Base-by-base conservation (phyloP, 2,797 vertebrate species). In the Lutjanus campechanus region DNA sequence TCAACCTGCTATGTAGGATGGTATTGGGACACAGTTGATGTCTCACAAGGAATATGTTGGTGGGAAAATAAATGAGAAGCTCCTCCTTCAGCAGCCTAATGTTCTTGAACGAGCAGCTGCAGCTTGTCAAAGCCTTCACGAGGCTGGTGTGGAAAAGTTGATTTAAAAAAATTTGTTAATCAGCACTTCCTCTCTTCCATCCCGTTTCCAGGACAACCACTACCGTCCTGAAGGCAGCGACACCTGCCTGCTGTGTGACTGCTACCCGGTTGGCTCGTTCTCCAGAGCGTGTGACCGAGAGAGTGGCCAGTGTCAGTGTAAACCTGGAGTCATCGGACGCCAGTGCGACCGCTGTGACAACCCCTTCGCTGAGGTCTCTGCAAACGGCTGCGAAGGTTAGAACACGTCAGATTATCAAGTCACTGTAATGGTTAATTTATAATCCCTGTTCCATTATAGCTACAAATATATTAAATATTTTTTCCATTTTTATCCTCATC, bases 271-370 rank as follows among this genome's bases (percentile, higher is more conserved):
- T 0, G 98, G 98, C 73, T 97, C 98, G 0, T 93, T 99, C 89
- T 97, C 97, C 0, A 95, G 98, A 19, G 95, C 96, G 8, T 99
- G 98, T 3, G 96, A 98, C 67, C 82, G 89, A 40, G 93, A 94
- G 79, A 97, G 94, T 0, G 98, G 98, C 49, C 97, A 97, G 92
- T 99, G 98, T 36, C 97, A 95, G 58, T 99, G 98, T 88, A 99
- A 98, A 82, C 93, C 98, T 0, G 98, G 98, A 0, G 98, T 99
- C 85, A 99, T 99, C 7, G 98, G 98, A 3, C 97, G 94, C 13
- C 97, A 97, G 91, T 99, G 98, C 47, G 97, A 99, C 90, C 96
- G 84, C 86, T 99, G 98, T 11, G 98, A 99, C 92, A 99, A 99
- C 91, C 98, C 98, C 11, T 99, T 99, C 0, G 98, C 98, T 0